Percentiles rank a stretch among this genome's conserved stretches.
These are phyloP conservation scores for Artibeus lituratus DNA, from an alignment of 2,797 vertebrate species.

Conservation along the genomic window DNA sequence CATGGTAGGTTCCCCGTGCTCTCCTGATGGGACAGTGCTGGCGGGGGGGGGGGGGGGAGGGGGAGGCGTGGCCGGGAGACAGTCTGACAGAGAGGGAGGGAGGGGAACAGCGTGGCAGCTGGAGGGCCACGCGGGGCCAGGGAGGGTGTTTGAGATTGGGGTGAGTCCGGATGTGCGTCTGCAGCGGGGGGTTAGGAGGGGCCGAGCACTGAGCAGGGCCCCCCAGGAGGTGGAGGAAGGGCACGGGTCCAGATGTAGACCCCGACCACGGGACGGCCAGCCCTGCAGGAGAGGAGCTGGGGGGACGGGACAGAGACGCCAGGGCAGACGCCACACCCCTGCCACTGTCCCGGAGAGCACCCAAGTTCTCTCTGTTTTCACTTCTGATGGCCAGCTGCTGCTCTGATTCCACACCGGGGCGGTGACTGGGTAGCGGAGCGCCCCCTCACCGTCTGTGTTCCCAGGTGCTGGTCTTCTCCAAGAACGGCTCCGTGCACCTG, in stretches of 20 bases:
- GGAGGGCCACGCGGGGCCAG: too few species aligned
- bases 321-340: not conserved
- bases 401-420: not conserved
- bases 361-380: not conserved
- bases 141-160: too few species aligned
- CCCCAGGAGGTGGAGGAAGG: not conserved
- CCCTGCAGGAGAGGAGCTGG: not conserved
- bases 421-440: not conserved
- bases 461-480: constrained; percentile 80
- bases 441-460: not conserved
- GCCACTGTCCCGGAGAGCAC: not conserved
- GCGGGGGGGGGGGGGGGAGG: not conserved
- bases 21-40: too few species aligned
- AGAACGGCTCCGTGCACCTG: constrained; percentile 74
- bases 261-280: not conserved
- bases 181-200: not conserved
- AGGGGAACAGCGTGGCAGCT: not conserved
- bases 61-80: not conserved
- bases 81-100: too few species aligned
- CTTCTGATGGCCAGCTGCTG: not conserved
- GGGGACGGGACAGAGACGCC: not conserved
- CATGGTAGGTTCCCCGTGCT: constrained; percentile 72
- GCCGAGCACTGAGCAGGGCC: accelerated
- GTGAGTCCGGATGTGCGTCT: too few species aligned
- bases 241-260: not conserved